Evolutionary conservation across 1,140 invertebrate species (phyloP).

Genomic region (Drosophila lacertosa): DNA sequence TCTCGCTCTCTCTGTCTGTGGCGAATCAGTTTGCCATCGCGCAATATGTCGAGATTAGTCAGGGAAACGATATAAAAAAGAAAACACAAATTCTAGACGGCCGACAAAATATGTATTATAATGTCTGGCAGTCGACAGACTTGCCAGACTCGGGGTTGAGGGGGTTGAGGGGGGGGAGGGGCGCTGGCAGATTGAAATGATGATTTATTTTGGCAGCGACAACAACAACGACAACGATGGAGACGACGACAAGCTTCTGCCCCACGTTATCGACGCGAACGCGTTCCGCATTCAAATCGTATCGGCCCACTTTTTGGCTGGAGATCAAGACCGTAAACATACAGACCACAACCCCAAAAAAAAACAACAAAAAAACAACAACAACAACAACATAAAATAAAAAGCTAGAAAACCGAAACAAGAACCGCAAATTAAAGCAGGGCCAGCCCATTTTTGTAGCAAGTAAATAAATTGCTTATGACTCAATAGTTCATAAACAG

Average conservation of each 20-base stretch:
- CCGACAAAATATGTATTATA: slow-evolving; percentile 66
- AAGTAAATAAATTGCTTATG: slow-evolving; percentile 38
- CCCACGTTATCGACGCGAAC: slow-evolving; percentile 51
- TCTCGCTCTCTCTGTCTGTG: neutral
- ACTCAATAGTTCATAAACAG: slow-evolving; percentile 21
- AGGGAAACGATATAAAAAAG: slow-evolving; percentile 45
- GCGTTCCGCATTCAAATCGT: slow-evolving; percentile 78
- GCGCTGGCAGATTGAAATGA: slow-evolving; percentile 60
- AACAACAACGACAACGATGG: slow-evolving; percentile 40
- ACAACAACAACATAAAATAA: slow-evolving; percentile 6
- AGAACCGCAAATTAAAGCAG: slow-evolving; percentile 33
- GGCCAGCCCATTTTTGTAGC: slow-evolving; percentile 22
- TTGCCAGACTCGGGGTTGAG: slow-evolving; percentile 24
- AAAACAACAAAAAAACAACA: slow-evolving; percentile 1
- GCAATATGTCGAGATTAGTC: slow-evolving; percentile 52
- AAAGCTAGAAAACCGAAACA: slow-evolving; percentile 18
- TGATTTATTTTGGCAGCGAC: slow-evolving; percentile 78
- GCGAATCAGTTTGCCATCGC: slow-evolving; percentile 18
- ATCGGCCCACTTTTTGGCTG: slow-evolving; percentile 68
- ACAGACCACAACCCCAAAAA: slow-evolving; percentile 3
- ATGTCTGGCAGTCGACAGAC: slow-evolving; percentile 68
- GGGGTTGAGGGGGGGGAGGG: slow-evolving; percentile 2
- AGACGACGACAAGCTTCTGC: slow-evolving; percentile 16
- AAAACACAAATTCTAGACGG: slow-evolving; percentile 42
- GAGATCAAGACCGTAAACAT: slow-evolving; percentile 51